Evolutionary conservation across 2,113 vertebrate genomes (phyloP).

Genomic region (Pavo muticus): DNA sequence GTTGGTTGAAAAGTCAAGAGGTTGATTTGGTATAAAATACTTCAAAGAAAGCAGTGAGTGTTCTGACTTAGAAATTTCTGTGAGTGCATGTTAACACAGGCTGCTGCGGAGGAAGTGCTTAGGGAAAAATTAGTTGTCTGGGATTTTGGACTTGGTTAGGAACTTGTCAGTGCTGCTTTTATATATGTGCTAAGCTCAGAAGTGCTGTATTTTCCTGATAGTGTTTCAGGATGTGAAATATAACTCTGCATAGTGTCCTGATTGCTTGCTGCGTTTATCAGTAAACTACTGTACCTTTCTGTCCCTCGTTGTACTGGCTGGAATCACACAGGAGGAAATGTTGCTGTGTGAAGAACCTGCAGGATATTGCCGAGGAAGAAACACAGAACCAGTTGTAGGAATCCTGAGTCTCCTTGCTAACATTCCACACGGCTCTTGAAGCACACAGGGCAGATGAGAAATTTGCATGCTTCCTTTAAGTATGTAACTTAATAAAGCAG

Average conservation of each 20-base stretch:
- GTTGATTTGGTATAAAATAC: neutral
- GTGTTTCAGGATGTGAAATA: neutral
- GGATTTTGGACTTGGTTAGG: neutral
- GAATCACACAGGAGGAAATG: neutral
- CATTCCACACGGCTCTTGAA: fast-evolving
- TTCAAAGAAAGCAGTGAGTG: neutral
- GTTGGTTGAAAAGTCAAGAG: neutral
- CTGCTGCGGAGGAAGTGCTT: neutral
- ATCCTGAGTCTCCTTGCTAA: neutral
- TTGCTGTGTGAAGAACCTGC: neutral
- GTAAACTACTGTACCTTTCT: neutral
- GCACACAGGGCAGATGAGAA: neutral
- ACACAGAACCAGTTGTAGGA: fast-evolving
- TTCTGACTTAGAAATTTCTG: neutral
- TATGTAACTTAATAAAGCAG: neutral
- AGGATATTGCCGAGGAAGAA: fast-evolving
- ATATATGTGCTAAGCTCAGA: neutral
- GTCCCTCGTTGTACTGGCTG: neutral
- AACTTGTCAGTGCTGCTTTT: neutral
- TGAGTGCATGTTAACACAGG: neutral
- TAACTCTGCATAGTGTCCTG: neutral
- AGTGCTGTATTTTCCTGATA: neutral
- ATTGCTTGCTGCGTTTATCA: neutral
- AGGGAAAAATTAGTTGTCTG: neutral
- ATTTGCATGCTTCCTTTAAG: neutral